Evolutionary conservation across 2,113 vertebrate species (phyloP).

Genomic region (Labeo rohita): DNA sequence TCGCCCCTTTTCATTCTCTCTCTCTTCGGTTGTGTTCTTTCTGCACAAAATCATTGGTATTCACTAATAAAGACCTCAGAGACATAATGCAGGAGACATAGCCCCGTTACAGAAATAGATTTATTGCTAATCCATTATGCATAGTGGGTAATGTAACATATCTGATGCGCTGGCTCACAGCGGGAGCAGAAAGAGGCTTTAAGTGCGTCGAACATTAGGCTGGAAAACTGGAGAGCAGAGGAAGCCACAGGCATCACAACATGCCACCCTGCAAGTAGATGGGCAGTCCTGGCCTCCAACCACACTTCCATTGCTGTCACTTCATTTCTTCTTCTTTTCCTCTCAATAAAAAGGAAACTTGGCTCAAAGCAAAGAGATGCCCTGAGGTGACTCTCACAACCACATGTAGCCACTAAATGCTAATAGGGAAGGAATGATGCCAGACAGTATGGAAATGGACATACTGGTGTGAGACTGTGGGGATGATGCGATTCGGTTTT

Average conservation of each 20-base stretch:
- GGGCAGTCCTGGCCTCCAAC: slow-evolving; percentile 44
- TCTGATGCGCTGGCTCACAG: slow-evolving; percentile 54
- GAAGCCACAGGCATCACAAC: slow-evolving; percentile 48
- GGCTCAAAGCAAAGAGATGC: slow-evolving; percentile 24
- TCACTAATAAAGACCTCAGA: slow-evolving; percentile 59
- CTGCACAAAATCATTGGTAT: slow-evolving; percentile 52
- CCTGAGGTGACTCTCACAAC: slow-evolving; percentile 46
- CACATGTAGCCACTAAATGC: slow-evolving; percentile 44
- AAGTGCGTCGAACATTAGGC: slow-evolving; percentile 57
- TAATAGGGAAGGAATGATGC: slow-evolving; percentile 44
- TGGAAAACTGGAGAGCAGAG: slow-evolving; percentile 46
- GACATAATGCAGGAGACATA: slow-evolving; percentile 54
- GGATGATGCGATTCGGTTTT: background rate
- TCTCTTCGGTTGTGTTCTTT: slow-evolving; percentile 11
- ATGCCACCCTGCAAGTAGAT: slow-evolving; percentile 54
- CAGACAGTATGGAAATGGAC: background rate
- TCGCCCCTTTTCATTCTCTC: slow-evolving; percentile 28
- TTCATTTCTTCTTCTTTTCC: slow-evolving; percentile 19
- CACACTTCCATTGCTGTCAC: slow-evolving; percentile 24
- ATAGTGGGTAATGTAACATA: slow-evolving; percentile 61
- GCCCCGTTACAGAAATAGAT: slow-evolving; percentile 59
- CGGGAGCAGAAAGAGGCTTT: slow-evolving; percentile 41
- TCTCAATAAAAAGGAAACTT: slow-evolving; percentile 49
- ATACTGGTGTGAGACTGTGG: slow-evolving; percentile 23
- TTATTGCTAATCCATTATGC: slow-evolving; percentile 63